These are phyloP conservation scores for Lymantria monacha DNA, from an alignment of 2,888 invertebrate genomes.

Conservation along the genomic window DNA sequence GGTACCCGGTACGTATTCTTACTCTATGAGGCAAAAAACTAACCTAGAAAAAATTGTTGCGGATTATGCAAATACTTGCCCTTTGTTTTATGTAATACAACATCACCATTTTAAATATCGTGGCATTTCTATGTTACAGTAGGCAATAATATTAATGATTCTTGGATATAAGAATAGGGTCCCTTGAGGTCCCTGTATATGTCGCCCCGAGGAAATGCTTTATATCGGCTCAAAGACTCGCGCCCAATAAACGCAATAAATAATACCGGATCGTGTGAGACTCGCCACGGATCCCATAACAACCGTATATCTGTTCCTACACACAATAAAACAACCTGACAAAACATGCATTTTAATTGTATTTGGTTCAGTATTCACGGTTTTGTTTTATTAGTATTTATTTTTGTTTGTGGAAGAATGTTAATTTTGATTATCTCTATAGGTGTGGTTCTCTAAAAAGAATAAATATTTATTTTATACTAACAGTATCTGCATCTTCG, in stretches of 20 bases:
- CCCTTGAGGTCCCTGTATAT: slow-evolving; percentile 41
- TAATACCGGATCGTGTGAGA: slow-evolving; percentile 71
- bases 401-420: background rate
- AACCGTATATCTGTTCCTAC: slow-evolving; percentile 59
- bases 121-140: too few species aligned
- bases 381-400: slow-evolving; percentile 19
- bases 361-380: slow-evolving; percentile 40
- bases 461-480: too few species aligned
- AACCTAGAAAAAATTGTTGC: too few species aligned
- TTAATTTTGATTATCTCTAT: background rate
- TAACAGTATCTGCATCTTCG: too few species aligned
- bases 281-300: slow-evolving; percentile 65
- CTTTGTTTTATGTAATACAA: too few species aligned
- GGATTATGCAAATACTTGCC: too few species aligned
- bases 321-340: slow-evolving; percentile 49
- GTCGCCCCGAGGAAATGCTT: slow-evolving; percentile 75
- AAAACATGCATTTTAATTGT: slow-evolving; percentile 24
- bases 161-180: slow-evolving; percentile 28
- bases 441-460: too few species aligned
- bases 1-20: too few species aligned
- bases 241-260: slow-evolving; percentile 74
- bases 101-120: too few species aligned
- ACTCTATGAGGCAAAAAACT: too few species aligned
- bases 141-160: too few species aligned
- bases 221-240: slow-evolving; percentile 57